Evolutionary conservation across 2,888 invertebrate species (phyloP).

Genomic region (Xiphydria camelus): DNA sequence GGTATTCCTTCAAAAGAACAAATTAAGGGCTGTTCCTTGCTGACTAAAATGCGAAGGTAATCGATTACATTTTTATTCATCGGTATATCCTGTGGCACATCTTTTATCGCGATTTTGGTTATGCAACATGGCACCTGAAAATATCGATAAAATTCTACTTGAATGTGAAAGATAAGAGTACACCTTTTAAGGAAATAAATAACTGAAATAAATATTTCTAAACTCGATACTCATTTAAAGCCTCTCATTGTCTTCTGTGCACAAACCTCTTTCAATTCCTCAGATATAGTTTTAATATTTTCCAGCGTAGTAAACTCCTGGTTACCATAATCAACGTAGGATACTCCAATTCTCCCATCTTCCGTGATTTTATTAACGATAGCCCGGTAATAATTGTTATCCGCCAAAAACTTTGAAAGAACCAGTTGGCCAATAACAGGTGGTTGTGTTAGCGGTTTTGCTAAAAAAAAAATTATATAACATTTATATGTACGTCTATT

Average conservation of each 20-base stretch:
- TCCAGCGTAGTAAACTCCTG: slow-evolving; percentile 29
- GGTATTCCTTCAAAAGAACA: slow-evolving; percentile 36
- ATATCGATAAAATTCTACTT: too few relatives aligned
- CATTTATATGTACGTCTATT: too few relatives aligned
- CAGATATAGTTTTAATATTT: slow-evolving; percentile 33
- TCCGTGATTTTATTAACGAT: slow-evolving; percentile 33
- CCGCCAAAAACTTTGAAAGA: slow-evolving; percentile 39
- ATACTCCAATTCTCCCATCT: slow-evolving; percentile 27
- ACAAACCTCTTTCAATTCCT: slow-evolving; percentile 39
- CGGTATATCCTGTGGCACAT: slow-evolving; percentile 31
- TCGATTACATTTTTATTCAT: slow-evolving; percentile 38
- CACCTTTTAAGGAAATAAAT: too few relatives aligned
- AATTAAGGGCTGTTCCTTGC: slow-evolving; percentile 28
- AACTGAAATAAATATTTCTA: neutral
- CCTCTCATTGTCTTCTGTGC: too few relatives aligned
- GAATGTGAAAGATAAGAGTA: too few relatives aligned
- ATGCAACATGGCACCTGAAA: slow-evolving; percentile 28
- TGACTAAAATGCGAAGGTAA: slow-evolving; percentile 35
- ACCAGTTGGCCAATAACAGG: slow-evolving; percentile 45
- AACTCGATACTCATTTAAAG: slow-evolving; percentile 3
- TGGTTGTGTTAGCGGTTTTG: slow-evolving; percentile 26
- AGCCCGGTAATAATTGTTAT: slow-evolving; percentile 49
- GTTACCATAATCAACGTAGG: slow-evolving; percentile 53
- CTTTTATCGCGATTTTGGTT: slow-evolving; percentile 36
- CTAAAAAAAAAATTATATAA: slow-evolving; percentile 28